phyloP scores from a whole-genome alignment of 2,797 vertebrate species.

The Mallotus villosus region DNA sequence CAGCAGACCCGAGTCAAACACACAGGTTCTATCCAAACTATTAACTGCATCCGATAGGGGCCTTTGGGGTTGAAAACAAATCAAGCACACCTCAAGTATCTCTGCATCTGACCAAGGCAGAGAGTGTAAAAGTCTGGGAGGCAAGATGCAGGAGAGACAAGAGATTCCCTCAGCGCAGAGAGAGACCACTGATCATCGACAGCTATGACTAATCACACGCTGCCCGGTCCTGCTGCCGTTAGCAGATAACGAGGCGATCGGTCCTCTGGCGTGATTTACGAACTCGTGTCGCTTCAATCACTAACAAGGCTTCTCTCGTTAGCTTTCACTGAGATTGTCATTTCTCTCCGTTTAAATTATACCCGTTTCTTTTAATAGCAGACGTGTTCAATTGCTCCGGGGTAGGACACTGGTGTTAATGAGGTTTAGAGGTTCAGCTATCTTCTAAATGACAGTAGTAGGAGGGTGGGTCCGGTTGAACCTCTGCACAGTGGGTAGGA shows the following conservation, averaged over 20 bases:
- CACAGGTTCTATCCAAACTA: background rate
- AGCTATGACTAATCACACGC: too few species aligned
- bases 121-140: too few species aligned
- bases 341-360: background rate
- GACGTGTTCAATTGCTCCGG: constrained; percentile 22
- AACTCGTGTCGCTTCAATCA: background rate
- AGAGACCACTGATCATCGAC: too few species aligned
- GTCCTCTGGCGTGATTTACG: too few species aligned
- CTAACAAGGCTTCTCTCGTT: background rate
- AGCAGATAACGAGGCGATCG: too few species aligned
- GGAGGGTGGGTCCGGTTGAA: constrained; percentile 63
- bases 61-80: background rate
- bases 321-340: background rate
- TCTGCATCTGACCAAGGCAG: background rate
- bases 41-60: too few species aligned
- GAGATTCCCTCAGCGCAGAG: too few species aligned
- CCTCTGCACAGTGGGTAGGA: constrained; percentile 65
- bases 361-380: background rate
- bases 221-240: too few species aligned
- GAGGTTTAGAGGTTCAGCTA: constrained; percentile 35
- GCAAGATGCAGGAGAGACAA: too few species aligned
- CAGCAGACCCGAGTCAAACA: constrained; percentile 21
- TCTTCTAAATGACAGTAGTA: constrained; percentile 47
- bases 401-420: constrained; percentile 37
- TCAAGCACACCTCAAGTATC: background rate